Percentiles rank a stretch among this genome's conserved stretches.
Evolutionary conservation across 2,888 invertebrate species (phyloP).

Genomic region (Sinodicranocentrus sp.): DNA sequence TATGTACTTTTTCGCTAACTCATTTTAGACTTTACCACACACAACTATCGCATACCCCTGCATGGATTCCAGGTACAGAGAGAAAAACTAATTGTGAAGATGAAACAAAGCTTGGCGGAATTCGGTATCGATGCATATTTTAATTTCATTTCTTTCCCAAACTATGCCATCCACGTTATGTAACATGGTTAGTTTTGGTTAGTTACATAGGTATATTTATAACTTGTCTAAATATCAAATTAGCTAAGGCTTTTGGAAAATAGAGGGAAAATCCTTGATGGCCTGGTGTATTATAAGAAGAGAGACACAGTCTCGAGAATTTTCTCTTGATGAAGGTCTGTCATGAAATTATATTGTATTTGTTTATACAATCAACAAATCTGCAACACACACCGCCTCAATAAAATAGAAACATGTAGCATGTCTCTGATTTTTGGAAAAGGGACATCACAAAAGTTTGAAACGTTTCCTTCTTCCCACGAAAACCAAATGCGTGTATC

Average conservation of each 20-base stretch:
- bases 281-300: not conserved
- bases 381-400: not conserved
- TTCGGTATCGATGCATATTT: not conserved
- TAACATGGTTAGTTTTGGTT: not conserved
- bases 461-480: not conserved
- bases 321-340: not conserved
- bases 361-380: slow-evolving; percentile 27
- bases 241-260: not conserved
- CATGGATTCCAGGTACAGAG: too few relatives aligned
- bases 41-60: too few relatives aligned
- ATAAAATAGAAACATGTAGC: not conserved
- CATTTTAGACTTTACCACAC: too few relatives aligned
- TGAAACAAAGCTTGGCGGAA: not conserved
- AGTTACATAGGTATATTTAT: not conserved
- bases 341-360: slow-evolving; percentile 21
- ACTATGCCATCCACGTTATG: not conserved
- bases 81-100: too few relatives aligned
- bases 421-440: too few relatives aligned
- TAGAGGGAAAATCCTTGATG: not conserved
- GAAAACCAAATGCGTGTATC: too few relatives aligned
- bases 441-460: not conserved
- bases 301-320: not conserved
- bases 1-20: not conserved
- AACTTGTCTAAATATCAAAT: too few relatives aligned
- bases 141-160: not conserved